Conservation (phyloP, 2,797 vertebrate genomes). For the Tokudaia muenninki region DNA sequence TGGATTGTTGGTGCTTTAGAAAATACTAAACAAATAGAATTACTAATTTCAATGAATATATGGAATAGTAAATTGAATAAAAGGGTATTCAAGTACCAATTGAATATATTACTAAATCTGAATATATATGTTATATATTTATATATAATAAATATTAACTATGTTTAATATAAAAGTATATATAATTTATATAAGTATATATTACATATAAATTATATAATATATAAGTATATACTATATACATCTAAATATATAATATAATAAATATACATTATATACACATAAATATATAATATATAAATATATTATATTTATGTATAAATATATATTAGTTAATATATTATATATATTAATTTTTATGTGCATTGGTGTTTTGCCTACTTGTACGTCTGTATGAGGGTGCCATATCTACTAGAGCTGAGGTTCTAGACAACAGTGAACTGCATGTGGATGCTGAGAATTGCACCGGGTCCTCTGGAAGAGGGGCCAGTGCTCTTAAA, state of each 20-base stretch:
- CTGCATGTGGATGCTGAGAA: background rate
- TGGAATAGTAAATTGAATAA: background rate
- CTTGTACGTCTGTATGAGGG: background rate
- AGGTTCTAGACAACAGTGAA: background rate
- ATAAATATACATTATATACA: background rate
- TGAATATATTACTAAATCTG: background rate
- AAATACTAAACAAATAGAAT: constrained; percentile 14
- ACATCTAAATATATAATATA: background rate
- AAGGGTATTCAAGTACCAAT: background rate
- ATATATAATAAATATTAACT: background rate
- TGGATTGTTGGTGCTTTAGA: background rate
- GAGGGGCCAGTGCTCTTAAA: background rate
- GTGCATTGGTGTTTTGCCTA: background rate
- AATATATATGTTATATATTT: background rate
- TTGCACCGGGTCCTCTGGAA: background rate
- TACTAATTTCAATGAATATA: background rate
- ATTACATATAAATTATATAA: background rate
- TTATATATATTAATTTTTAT: background rate
- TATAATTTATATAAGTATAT: background rate
- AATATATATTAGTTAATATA: background rate
- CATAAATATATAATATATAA: too few relatives aligned
- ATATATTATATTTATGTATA: background rate
- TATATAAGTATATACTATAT: background rate
- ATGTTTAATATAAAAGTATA: background rate
- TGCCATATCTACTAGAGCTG: background rate